These are phyloP conservation scores for Otolemur crassicaudatus DNA, from an alignment of 2,797 vertebrate species.

Conservation along the genomic window DNA sequence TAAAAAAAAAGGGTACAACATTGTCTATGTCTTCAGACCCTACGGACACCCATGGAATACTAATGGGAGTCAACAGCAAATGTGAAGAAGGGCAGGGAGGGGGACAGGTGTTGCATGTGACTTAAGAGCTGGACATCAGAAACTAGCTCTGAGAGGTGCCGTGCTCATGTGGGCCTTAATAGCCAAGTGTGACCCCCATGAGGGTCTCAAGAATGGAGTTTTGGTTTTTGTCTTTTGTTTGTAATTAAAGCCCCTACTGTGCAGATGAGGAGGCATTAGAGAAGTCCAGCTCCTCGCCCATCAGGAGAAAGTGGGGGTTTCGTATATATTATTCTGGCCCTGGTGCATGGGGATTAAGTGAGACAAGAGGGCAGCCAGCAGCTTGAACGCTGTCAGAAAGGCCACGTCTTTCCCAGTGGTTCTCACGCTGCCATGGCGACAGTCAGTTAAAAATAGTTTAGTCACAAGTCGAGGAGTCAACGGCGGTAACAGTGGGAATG, in stretches of 20 bases:
- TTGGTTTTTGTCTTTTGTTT: neutral
- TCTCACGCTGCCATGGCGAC: constrained; percentile 83
- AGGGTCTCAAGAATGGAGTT: neutral
- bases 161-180: no score
- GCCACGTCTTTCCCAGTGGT: constrained; percentile 49
- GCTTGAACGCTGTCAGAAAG: constrained; percentile 70
- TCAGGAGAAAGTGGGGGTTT: neutral
- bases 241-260: neutral
- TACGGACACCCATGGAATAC: neutral
- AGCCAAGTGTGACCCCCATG: no score
- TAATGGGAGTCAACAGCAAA: neutral
- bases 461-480: constrained; percentile 50
- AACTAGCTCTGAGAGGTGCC: neutral
- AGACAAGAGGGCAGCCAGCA: constrained; percentile 30
- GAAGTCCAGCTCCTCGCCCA: neutral
- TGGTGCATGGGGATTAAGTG: neutral
- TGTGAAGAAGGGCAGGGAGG: neutral
- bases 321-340: neutral
- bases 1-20: neutral
- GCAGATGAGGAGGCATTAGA: neutral
- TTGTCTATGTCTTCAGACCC: neutral
- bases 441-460: constrained; percentile 84
- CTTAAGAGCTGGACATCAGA: neutral
- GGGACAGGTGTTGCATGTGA: neutral
- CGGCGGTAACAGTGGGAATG: neutral